phyloP scores from a whole-genome alignment of 2,797 vertebrate species.

The Pelodytes ibericus region DNA sequence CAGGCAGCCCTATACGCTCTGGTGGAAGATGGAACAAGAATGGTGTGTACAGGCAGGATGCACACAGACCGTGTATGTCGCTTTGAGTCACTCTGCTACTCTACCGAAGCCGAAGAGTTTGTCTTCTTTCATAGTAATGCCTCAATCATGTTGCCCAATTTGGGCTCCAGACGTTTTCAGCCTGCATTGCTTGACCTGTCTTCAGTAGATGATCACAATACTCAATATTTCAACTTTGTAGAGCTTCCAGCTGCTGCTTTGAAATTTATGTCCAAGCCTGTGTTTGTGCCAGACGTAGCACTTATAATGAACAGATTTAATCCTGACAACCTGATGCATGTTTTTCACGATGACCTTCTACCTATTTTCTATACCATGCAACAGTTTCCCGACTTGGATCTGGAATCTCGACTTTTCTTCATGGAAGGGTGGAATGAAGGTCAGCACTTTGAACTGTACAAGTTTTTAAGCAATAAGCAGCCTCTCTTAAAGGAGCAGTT shows the following conservation, averaged over 20 bases:
- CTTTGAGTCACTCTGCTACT: slow-evolving; percentile 96
- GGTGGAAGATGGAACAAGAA: slow-evolving; percentile 88
- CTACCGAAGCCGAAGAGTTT: slow-evolving; percentile 91
- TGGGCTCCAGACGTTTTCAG: slow-evolving; percentile 93
- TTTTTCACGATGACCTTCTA: slow-evolving; percentile 95
- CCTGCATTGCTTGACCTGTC: slow-evolving; percentile 94
- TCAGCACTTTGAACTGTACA: slow-evolving; percentile 91
- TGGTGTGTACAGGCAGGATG: slow-evolving; percentile 96
- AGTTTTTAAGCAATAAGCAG: slow-evolving; percentile 90
- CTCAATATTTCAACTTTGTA: slow-evolving; percentile 97
- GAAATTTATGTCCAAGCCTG: slow-evolving; percentile 93
- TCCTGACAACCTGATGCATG: slow-evolving; percentile 96
- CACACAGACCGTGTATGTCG: slow-evolving; percentile 96
- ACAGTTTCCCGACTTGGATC: slow-evolving; percentile 88
- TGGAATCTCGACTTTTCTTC: slow-evolving; percentile 89
- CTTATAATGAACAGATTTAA: slow-evolving; percentile 95
- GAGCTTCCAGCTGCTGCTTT: slow-evolving; percentile 90
- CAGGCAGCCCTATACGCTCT: slow-evolving; percentile 86
- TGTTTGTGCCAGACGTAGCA: slow-evolving; percentile 92
- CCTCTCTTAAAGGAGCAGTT: slow-evolving; percentile 91
- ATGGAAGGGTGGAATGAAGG: slow-evolving; percentile 97
- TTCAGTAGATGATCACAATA: slow-evolving; percentile 96
- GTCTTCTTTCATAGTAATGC: slow-evolving; percentile 94
- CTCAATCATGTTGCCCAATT: slow-evolving; percentile 92
- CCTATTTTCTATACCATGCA: slow-evolving; percentile 96